These are phyloP conservation scores for Heterodera schachtii DNA, from an alignment of 1,140 invertebrate genomes.

Conservation along the genomic window DNA sequence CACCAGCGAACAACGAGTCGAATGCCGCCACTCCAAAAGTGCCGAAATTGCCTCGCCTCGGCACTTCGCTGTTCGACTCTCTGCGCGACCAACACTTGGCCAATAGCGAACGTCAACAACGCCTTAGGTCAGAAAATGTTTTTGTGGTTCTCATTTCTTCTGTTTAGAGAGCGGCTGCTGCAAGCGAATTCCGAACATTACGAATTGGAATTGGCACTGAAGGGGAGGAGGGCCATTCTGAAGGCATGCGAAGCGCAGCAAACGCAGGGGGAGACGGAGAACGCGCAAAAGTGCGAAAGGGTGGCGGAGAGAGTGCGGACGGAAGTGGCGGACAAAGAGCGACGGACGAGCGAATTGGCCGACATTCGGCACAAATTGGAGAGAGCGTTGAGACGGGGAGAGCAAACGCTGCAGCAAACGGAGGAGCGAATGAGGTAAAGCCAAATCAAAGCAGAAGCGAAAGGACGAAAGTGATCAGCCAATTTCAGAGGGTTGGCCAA, in stretches of 20 bases:
- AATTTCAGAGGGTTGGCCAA: conserved; percentile 36
- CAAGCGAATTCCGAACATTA: conserved; percentile 59
- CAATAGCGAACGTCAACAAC: conserved; percentile 56
- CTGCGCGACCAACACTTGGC: conserved; percentile 61
- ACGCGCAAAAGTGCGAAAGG: conserved; percentile 52
- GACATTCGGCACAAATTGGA: conserved; percentile 59
- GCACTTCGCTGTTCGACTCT: conserved; percentile 33
- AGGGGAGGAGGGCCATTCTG: conserved; percentile 58
- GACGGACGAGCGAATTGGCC: conserved; percentile 32
- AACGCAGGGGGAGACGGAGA: conserved; percentile 32
- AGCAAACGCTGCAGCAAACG: conserved; percentile 50
- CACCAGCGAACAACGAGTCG: not conserved
- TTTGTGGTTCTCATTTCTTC: conserved; percentile 1
- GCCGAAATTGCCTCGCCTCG: conserved; percentile 25
- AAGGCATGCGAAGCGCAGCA: conserved; percentile 59
- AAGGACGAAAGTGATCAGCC: not conserved
- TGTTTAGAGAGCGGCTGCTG: conserved; percentile 51
- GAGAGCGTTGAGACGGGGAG: conserved; percentile 53
- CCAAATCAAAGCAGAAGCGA: not conserved
- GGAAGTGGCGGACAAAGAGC: not conserved
- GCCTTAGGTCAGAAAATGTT: conserved; percentile 49
- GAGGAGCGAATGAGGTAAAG: conserved; percentile 53
- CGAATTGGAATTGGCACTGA: conserved; percentile 58
- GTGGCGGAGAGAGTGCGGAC: conserved; percentile 45
- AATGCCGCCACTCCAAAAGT: conserved; percentile 20